These are phyloP conservation scores for Ashinkailepas kermadecensis DNA, from an alignment of 2,888 invertebrate species.

Conservation along the genomic window DNA sequence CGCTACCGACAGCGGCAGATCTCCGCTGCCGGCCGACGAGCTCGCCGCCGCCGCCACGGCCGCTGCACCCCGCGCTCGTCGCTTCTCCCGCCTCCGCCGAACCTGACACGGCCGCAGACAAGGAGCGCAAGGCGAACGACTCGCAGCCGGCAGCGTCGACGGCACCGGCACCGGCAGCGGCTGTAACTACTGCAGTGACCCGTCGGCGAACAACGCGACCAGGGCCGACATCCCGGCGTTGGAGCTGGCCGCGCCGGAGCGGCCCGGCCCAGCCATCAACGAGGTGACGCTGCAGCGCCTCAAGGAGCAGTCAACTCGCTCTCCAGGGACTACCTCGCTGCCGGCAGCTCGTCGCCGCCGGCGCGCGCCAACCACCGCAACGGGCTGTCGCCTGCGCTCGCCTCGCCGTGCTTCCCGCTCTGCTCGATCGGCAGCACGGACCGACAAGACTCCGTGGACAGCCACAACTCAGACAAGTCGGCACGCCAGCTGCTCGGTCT, in stretches of 20 bases:
- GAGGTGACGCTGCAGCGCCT: neutral
- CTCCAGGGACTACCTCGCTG: constrained; percentile 22
- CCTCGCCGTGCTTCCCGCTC: constrained; percentile 3
- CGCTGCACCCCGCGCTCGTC: constrained; percentile 27
- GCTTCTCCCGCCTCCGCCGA: no score
- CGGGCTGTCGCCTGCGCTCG: neutral
- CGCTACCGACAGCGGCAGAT: constrained; percentile 59
- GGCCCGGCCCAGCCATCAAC: constrained; percentile 25
- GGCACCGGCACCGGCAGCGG: neutral
- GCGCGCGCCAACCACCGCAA: neutral
- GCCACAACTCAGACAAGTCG: constrained; percentile 5
- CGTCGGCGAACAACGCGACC: no score
- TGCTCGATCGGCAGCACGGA: constrained; percentile 19
- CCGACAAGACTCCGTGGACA: constrained; percentile 22
- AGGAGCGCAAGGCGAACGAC: constrained; percentile 30
- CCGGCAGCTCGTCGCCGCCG: neutral
- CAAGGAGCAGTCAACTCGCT: neutral
- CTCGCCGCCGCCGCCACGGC: constrained; percentile 50
- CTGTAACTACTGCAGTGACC: no score
- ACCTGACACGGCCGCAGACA: neutral
- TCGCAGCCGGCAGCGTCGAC: constrained; percentile 29
- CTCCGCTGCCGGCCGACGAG: constrained; percentile 59
- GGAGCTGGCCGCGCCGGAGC: neutral
- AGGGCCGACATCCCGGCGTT: no score
- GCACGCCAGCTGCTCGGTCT: constrained; percentile 27